Base-by-base conservation (phyloP, 2,888 invertebrate species). In the Chesias legatella region DNA sequence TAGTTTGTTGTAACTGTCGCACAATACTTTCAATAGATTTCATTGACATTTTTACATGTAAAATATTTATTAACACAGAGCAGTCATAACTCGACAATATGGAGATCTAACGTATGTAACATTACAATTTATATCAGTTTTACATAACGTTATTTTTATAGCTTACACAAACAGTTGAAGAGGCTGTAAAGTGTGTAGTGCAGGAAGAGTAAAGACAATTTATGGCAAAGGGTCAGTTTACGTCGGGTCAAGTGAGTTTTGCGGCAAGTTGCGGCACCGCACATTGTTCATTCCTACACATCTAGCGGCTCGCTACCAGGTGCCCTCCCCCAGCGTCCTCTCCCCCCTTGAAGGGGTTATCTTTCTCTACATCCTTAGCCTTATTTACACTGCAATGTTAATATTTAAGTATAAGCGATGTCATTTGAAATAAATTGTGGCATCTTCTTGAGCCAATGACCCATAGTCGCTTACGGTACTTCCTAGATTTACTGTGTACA, bases 391-490 rank as follows among this genome's bases (percentile, higher is more conserved):
- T 42, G 60, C 59, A 68, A 72, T 70, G 71, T 70, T 65, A 63
- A 65, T 17, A 17, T 2, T 17, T 17, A 17, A 17, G 13, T 63
- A 68, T 66, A 60, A 67, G 69, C 64, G 67, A 67, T 67, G 62
- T 61, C 59, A 57, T 62, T 60, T 73, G 69, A 70, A 70, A 69
- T 68, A 69, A 56, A 66, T 74, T 75, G 77, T 76, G 71, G 74
- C 73, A 72, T 76, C 73, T 79, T 71, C 73, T 72, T 77, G 74
- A 78, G 80, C 77, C 80, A 78, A 75, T 78, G 80, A 80, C 80
- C 79, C 66, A 72, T 64, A 67, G 72, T 62, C 60, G 65, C 72
- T 77, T 79, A 79, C 80, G 81, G 79, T 79, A 80, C 77, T 73
- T 73, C 63, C 63, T 66, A 67, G 61, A 56, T 54, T 63, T 55